Evolutionary conservation across 2,888 invertebrate species (phyloP).

Genomic region (Ectobius pallidus): DNA sequence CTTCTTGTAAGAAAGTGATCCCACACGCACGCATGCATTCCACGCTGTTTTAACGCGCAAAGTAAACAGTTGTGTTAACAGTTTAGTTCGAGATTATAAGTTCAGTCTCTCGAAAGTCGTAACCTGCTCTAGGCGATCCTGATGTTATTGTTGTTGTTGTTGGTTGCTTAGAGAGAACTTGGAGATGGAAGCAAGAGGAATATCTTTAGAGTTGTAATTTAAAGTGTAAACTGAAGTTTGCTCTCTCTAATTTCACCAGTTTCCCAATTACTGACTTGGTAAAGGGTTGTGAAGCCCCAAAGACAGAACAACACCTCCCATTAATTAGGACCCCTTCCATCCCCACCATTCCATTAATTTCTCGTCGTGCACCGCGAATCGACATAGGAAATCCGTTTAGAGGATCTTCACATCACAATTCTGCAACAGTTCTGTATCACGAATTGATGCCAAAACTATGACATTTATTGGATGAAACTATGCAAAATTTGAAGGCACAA

Average conservation of each 20-base stretch:
- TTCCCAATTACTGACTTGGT: slow-evolving; percentile 2
- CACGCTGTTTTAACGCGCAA: too few relatives aligned
- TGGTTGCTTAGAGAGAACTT: neutral
- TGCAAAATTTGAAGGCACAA: too few relatives aligned
- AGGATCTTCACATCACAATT: neutral
- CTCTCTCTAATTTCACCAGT: slow-evolving; percentile 11
- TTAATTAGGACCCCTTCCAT: neutral
- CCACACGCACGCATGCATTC: too few relatives aligned
- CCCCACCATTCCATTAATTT: neutral
- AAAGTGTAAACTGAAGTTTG: slow-evolving; percentile 13
- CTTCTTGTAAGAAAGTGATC: too few relatives aligned
- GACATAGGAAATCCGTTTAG: neutral
- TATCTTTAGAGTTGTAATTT: slow-evolving; percentile 12
- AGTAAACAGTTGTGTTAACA: too few relatives aligned
- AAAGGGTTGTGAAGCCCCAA: neutral
- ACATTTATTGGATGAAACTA: too few relatives aligned
- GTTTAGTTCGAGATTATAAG: too few relatives aligned
- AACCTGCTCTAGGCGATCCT: neutral
- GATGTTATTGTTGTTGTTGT: slow-evolving; percentile 9
- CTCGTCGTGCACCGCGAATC: neutral
- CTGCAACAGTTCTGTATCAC: too few relatives aligned
- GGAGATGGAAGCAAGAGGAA: neutral
- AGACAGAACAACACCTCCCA: neutral
- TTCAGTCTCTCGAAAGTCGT: too few relatives aligned
- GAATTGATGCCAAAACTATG: too few relatives aligned